Evolutionary conservation across 1,140 invertebrate species (phyloP), one percentile per base, ranked within the genome.

Genomic region (Vanessa atalanta): DNA sequence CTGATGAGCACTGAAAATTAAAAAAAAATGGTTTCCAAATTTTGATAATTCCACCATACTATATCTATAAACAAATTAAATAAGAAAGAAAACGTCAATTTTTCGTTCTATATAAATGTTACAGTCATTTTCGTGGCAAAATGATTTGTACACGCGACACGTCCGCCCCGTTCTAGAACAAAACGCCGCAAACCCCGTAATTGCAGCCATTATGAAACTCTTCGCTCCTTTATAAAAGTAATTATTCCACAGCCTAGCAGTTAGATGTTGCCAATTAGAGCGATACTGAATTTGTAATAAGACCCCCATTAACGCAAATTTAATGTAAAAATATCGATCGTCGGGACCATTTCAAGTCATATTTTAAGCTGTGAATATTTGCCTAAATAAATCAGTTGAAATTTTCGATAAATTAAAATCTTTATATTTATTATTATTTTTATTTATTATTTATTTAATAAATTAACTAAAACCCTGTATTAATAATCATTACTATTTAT

Each of bases 191-290:
- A 82, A 78, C 79, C 69, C 83, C 85, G 79, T 90, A 89, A 89
- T 90, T 86, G 83, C 84, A 81, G 86, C 83, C 86, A 90, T 90
- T 90, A 88, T 86, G 85, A 84, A 86, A 90, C 86, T 87, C 88
- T 90, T 90, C 85, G 84, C 85, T 83, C 83, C 83, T 85, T 86
- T 82, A 90, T 88, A 85, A 85, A 87, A 88, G 88, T 84, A 88
- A 89, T 90, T 89, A 88, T 86, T 87, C 87, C 84, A 82, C 81
- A 84, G 85, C 80, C 84, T 83, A 85, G 86, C 80, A 88, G 86
- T 88, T 89, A 88, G 80, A 80, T 75, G 83, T 84, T 82, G 82
- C 88, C 85, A 88, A 89, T 89, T 89, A 88, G 83, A 76, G 76
- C 73, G 76, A 84, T 77, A 75, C 76, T 71, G 71, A 81, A 84